These are phyloP conservation scores for Hedychridium roseum DNA, from an alignment of 2,888 invertebrate genomes.

Conservation along the genomic window DNA sequence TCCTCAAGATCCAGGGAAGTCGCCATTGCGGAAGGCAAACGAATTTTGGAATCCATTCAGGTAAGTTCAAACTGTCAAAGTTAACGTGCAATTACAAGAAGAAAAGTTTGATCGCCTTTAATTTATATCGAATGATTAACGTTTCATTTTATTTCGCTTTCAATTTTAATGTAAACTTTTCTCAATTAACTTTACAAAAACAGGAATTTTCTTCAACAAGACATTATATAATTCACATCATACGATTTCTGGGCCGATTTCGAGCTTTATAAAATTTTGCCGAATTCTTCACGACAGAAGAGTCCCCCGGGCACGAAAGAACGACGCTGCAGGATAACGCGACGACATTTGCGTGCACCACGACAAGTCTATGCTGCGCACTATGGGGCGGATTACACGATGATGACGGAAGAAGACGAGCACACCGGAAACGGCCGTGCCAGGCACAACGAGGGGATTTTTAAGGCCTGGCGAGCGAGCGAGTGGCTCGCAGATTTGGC, in stretches of 20 bases:
- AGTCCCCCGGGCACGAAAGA: no score
- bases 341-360: constrained; percentile 40
- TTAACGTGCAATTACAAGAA: background rate
- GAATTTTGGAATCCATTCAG: background rate
- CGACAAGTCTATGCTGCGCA: constrained; percentile 49
- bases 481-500: constrained; percentile 71
- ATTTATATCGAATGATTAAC: no score
- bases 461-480: constrained; percentile 73
- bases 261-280: no score
- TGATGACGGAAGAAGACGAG: constrained; percentile 45
- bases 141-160: no score
- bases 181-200: no score
- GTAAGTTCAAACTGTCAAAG: background rate
- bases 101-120: background rate
- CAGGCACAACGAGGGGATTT: constrained; percentile 69
- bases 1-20: no score
- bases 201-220: no score
- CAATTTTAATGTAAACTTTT: no score
- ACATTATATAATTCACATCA: background rate
- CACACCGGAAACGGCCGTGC: constrained; percentile 72
- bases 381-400: constrained; percentile 48
- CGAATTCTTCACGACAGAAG: no score
- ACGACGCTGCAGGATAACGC: constrained; percentile 32
- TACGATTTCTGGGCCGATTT: constrained; percentile 7
- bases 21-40: no score